Evolutionary conservation across 1,140 invertebrate genomes (phyloP), one percentile per base, ranked within the genome.

Genomic region (Ceratosolen solmsi): DNA sequence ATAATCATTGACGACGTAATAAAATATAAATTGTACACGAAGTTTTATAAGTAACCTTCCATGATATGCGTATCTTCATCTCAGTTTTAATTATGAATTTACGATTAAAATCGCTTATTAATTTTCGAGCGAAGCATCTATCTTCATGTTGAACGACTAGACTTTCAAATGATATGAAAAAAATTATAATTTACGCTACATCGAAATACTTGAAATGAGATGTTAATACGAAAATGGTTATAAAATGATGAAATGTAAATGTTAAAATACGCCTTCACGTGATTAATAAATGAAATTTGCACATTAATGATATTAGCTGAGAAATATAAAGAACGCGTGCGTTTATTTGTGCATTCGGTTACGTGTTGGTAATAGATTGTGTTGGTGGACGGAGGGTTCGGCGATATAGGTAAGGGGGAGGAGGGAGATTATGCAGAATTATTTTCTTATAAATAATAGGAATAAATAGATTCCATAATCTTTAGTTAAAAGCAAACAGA

Each of bases 401-500:
- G n/a, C n/a, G n/a, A n/a, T n/a, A n/a, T n/a, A n/a, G n/a, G n/a
- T n/a, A n/a, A n/a, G 41, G 5, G 13, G 41, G 41, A 5, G 30
- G 51, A 15, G 51, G 2, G 51, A 4, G 20, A 15, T 22, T 5
- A 54, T 22, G 13, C 5, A 13, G 41, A 46, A 46, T 46, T 46
- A 46, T 46, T 46, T 46, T 46, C 41, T 13, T 17, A 54, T 22
- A 54, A 15, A 46, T 5, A 54, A n/a, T 68, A 25, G 15, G 15
- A 9, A 51, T 22, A 74, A 74, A 56, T 74, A 27, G 25, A 51
- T 58, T 78, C 22, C 49, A n/a, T 70, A 25, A 46, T 78, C 60
- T 56, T 72, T 33, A 60, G 33, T 79, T 58, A 17, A 80, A 80
- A 73, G 78, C 70, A 30, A 46, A 49, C 46, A 63, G 17, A 38